A percentile compares a stretch with the other conserved stretches of the same genome.
Evolutionary conservation across 1,140 invertebrate genomes (phyloP).

Genomic region (Neodiprion pinetum): DNA sequence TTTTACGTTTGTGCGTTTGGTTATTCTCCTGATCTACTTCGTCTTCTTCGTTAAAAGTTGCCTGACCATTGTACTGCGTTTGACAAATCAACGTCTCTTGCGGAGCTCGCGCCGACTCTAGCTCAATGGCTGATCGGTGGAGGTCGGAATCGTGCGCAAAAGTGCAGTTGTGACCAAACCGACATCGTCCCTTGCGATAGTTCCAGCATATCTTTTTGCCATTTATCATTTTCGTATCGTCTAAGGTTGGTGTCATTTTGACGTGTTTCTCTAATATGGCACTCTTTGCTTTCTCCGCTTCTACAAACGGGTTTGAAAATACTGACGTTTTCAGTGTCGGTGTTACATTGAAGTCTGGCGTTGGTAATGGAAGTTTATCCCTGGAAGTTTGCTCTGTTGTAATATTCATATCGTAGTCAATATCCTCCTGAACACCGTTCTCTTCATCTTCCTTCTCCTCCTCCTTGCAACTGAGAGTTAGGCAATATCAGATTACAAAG

Average conservation of each 20-base stretch:
- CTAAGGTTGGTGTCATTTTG: slow-evolving; percentile 80
- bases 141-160: slow-evolving; percentile 92
- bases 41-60: slow-evolving; percentile 51
- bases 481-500: slow-evolving; percentile 62
- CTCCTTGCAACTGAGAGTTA: slow-evolving; percentile 58
- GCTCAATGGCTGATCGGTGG: slow-evolving; percentile 65
- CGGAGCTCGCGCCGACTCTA: slow-evolving; percentile 64
- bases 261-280: slow-evolving; percentile 92
- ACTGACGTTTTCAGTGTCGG: slow-evolving; percentile 69
- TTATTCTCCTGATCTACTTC: slow-evolving; percentile 64
- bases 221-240: slow-evolving; percentile 79
- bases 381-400: slow-evolving; percentile 45
- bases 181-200: slow-evolving; percentile 87
- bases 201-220: slow-evolving; percentile 94
- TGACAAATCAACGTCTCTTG: slow-evolving; percentile 61
- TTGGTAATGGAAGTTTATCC: slow-evolving; percentile 62
- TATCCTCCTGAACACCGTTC: slow-evolving; percentile 24
- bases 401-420: slow-evolving; percentile 13
- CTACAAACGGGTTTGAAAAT: slow-evolving; percentile 89
- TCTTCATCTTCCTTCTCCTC: slow-evolving; percentile 40
- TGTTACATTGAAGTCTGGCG: slow-evolving; percentile 60
- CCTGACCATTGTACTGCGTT: slow-evolving; percentile 51
- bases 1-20: slow-evolving; percentile 69
- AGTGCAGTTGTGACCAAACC: slow-evolving; percentile 91
- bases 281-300: slow-evolving; percentile 86